Evolutionary conservation across 2,888 invertebrate species (phyloP).

Genomic region (Epinotia brunnichana): DNA sequence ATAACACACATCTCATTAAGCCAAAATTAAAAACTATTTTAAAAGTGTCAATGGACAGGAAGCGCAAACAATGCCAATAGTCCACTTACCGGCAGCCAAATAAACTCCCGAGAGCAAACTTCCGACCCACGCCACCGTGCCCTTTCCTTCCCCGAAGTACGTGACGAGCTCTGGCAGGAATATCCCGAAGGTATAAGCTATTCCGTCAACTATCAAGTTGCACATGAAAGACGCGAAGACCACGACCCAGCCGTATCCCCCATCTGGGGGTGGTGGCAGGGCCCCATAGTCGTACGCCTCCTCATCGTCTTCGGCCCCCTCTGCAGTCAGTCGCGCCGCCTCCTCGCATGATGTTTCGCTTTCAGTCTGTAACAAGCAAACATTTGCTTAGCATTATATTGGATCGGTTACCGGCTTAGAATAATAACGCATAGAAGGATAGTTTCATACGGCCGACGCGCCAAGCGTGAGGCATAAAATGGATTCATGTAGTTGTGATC

Average conservation of each 20-base stretch:
- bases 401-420: neutral
- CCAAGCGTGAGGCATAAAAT: too few relatives aligned
- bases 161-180: conserved; percentile 91
- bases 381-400: conserved; percentile 7
- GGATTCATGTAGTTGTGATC: too few relatives aligned
- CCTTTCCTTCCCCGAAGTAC: conserved; percentile 93
- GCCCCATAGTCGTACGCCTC: conserved; percentile 88
- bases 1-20: conserved; percentile 30
- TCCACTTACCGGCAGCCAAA: conserved; percentile 91
- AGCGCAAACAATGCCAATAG: conserved; percentile 27
- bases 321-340: conserved; percentile 90
- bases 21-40: conserved; percentile 30
- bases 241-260: conserved; percentile 97
- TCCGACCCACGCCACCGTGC: conserved; percentile 96
- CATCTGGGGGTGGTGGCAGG: conserved; percentile 94
- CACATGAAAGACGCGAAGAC: conserved; percentile 98
- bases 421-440: too few relatives aligned
- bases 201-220: conserved; percentile 99
- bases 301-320: conserved; percentile 85
- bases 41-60: conserved; percentile 19
- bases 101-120: conserved; percentile 98
- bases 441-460: too few relatives aligned
- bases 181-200: conserved; percentile 99
- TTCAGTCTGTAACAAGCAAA: conserved; percentile 87
- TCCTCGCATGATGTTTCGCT: conserved; percentile 94